These are phyloP conservation scores for Cranoglanis bouderius DNA, from an alignment of 2,113 vertebrate species.

Conservation along the genomic window DNA sequence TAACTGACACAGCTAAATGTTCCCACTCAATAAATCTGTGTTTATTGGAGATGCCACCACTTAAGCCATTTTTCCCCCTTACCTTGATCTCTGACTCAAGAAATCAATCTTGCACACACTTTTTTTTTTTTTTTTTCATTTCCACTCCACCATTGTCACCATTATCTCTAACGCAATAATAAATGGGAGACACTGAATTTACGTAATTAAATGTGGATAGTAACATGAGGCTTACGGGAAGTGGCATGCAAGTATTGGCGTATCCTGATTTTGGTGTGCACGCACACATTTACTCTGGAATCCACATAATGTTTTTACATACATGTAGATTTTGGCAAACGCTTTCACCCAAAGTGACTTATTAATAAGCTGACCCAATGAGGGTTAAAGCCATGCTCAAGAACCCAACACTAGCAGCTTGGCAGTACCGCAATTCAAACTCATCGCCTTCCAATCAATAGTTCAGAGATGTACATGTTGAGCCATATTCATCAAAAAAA, in stretches of 20 bases:
- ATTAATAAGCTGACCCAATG: background rate
- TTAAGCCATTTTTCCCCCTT: background rate
- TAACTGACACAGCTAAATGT: background rate
- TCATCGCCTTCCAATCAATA: background rate
- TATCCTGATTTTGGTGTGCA: background rate
- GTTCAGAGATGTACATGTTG: background rate
- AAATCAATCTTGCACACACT: background rate
- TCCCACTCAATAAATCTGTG: background rate
- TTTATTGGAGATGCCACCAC: background rate
- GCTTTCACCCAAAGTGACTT: background rate
- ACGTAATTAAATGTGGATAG: background rate
- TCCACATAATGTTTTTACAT: background rate
- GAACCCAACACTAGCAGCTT: background rate
- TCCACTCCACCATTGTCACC: background rate
- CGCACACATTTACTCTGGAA: background rate
- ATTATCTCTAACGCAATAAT: background rate
- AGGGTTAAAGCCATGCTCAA: background rate
- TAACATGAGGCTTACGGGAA: background rate
- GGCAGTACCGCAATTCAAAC: background rate
- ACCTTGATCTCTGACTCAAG: background rate
- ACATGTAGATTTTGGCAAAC: background rate
- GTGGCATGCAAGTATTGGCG: background rate
- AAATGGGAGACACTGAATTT: background rate
- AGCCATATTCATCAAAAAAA: background rate
- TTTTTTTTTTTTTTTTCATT: background rate